Evolutionary conservation across 2,888 invertebrate genomes (phyloP), one percentile per base, ranked within the genome.

Genomic region (Agrotis segetum): DNA sequence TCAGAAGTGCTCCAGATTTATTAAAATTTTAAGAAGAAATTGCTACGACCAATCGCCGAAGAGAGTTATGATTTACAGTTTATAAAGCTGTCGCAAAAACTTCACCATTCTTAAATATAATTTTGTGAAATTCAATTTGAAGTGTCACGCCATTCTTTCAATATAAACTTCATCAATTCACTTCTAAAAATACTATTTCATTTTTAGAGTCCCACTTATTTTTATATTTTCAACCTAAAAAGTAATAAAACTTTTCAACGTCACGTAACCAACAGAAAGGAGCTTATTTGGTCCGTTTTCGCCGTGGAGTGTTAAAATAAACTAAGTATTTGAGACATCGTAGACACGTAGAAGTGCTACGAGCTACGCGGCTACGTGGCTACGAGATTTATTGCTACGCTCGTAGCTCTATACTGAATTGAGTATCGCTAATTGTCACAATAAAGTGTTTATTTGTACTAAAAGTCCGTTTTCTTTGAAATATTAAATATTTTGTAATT

Each of bases 351-450:
- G 75, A 83, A 81, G 77, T 81, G 79, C 84, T 87, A 87, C 84
- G 78, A 70, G 79, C 85, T 87, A 85, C 82, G 80, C 80, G 71
- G 84, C 85, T 87, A 88, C 88, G 88, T 87, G 88, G 87, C 87
- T 85, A 83, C 86, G 86, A 90, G 90, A 92, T 92, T 91, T 92
- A 92, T 91, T 88, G 87, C 91, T 86, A 88, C 88, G 85, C 74
- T 55, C 87, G 88, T 85, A 88, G 83, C 85, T 83, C 85, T 88
- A 84, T 84, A 85, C 85, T 82, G 83, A 85, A 86, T 79, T 74
- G 82, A 84, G 78, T 75, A 84, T 83, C 80, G 55, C 79, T 85
- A 87, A 87, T 83, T 87, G 83, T 86, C 74, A 84, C 85, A 80
- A 82, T 85, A 86, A 85, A 85, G 78, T 86, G 86, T 85, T 86